phyloP scores from a whole-genome alignment of 2,797 vertebrate species.

The Oreochromis mossambicus region DNA sequence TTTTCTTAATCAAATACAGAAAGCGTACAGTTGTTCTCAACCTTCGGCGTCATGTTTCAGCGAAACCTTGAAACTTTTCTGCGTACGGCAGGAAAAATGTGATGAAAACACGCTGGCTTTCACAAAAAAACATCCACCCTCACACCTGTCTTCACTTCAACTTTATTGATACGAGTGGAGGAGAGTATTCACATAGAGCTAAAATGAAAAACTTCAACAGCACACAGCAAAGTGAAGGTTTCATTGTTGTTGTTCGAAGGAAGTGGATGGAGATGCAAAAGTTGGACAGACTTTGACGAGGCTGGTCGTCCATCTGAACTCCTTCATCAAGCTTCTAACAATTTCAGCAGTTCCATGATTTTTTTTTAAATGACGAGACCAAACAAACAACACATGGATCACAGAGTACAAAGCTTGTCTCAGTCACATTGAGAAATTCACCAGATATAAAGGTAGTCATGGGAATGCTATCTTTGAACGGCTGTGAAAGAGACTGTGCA shows the following conservation, averaged over 20 bases:
- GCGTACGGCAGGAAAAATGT: neutral
- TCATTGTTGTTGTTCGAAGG: constrained; percentile 74
- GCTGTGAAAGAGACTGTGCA: neutral
- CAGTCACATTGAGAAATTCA: neutral
- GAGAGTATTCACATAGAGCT: neutral
- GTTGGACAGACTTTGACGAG: constrained; percentile 18
- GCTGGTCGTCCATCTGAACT: neutral
- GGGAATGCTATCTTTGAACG: neutral
- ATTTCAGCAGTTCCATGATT: neutral
- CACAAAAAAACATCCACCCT: neutral
- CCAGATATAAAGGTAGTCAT: neutral
- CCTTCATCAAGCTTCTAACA: neutral
- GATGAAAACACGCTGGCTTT: neutral
- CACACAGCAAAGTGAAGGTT: constrained; percentile 59
- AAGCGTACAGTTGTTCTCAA: constrained; percentile 17
- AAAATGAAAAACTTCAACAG: neutral
- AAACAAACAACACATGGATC: neutral
- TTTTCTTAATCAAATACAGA: constrained; percentile 42
- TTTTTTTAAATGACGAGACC: neutral
- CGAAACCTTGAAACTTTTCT: constrained; percentile 21
- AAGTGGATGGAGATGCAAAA: constrained; percentile 77
- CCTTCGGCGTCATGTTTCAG: constrained; percentile 1
- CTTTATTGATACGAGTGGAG: neutral
- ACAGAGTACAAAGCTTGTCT: neutral
- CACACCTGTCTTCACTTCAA: constrained; percentile 10